Conservation (phyloP, 2,113 vertebrate genomes). For the Xiphorhynchus elegans region DNA sequence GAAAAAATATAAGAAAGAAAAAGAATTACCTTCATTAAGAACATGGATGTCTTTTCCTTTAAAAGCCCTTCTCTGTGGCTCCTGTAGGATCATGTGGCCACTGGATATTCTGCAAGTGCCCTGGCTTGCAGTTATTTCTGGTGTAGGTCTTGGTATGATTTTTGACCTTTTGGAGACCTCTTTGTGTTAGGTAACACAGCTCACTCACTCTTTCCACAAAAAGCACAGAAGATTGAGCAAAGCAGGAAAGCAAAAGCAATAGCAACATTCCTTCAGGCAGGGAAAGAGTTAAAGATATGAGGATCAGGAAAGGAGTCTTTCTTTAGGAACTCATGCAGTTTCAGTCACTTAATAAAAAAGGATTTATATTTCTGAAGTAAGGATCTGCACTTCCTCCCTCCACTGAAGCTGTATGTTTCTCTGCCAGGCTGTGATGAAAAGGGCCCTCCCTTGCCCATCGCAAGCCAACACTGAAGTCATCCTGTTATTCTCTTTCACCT, state of each 20-base stretch:
- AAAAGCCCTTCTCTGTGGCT: neutral
- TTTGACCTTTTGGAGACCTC: neutral
- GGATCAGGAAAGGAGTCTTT: neutral
- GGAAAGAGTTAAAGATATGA: neutral
- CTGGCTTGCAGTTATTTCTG: neutral
- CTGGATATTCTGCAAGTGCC: neutral
- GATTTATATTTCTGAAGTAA: slow-evolving; percentile 27
- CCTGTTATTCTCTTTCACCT: slow-evolving; percentile 31
- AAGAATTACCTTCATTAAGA: neutral
- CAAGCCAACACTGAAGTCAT: neutral
- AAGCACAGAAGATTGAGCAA: neutral
- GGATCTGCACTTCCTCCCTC: neutral
- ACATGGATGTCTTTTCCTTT: neutral
- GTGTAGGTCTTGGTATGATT: neutral
- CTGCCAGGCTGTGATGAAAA: slow-evolving; percentile 23
- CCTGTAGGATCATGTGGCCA: neutral
- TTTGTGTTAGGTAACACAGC: neutral
- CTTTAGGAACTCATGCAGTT: neutral
- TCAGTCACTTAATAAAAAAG: slow-evolving; percentile 15
- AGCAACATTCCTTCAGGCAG: neutral
- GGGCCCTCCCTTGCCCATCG: neutral
- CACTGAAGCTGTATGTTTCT: neutral
- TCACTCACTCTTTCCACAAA: rapidly evolving
- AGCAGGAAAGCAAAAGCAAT: neutral
- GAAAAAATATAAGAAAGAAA: neutral